Evolutionary conservation across 2,888 invertebrate species (phyloP).

Genomic region (Anticlea derivata): DNA sequence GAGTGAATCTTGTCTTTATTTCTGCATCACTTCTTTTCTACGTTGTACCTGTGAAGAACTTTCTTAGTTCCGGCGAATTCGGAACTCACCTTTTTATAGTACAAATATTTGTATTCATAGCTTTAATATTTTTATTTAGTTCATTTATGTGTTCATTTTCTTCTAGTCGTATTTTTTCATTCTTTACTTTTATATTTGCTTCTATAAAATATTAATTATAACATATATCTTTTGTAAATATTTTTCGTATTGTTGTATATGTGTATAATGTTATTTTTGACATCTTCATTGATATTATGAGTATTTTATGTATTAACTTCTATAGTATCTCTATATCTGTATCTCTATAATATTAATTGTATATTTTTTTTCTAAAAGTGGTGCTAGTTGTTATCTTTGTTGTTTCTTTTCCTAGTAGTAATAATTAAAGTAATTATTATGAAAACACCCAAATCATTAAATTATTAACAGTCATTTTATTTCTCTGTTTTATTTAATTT

Average conservation of each 20-base stretch:
- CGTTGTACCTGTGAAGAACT: conserved; percentile 63
- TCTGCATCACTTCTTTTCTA: conserved; percentile 48
- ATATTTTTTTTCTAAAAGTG: conserved; percentile 25
- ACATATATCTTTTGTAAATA: conserved; percentile 72
- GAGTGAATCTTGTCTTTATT: conserved; percentile 68
- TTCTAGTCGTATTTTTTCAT: conserved; percentile 51
- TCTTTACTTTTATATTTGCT: conserved; percentile 33
- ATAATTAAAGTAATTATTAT: conserved; percentile 48
- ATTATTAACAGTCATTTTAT: conserved; percentile 41
- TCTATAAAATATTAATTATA: conserved; percentile 18
- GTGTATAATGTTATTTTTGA: conserved; percentile 71
- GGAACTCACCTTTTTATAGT: conserved; percentile 50
- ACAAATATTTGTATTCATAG: conserved; percentile 60
- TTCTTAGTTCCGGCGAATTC: conserved; percentile 1
- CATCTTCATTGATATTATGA: conserved; percentile 57
- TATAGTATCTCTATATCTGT: conserved; percentile 36
- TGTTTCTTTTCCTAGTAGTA: conserved; percentile 34
- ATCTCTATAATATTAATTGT: conserved; percentile 34
- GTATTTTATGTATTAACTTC: conserved; percentile 39
- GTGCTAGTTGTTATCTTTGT: conserved; percentile 28
- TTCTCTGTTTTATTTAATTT: conserved; percentile 16
- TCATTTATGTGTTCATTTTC: conserved; percentile 55
- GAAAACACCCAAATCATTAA: conserved; percentile 60
- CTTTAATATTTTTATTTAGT: conserved; percentile 61
- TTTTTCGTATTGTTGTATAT: conserved; percentile 68